Base-by-base conservation (phyloP, 1,140 invertebrate species). In the Drosophila subpulchrella region DNA sequence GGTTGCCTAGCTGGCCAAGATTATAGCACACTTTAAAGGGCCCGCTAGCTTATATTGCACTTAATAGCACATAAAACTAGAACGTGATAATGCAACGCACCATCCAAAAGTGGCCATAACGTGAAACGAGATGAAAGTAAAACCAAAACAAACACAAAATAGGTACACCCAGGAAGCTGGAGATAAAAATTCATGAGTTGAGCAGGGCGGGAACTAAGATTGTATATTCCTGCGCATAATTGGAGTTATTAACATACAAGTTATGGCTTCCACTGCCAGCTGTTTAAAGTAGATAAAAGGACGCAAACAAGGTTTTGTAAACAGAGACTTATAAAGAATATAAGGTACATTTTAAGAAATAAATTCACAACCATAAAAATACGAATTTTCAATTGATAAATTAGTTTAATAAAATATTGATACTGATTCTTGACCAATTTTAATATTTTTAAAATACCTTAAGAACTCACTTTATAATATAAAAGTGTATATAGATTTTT, bases 31-130 rank as follows among this genome's bases (percentile, higher is more conserved):
- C 75, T 86, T 88, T 86, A 79, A 83, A 81, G 79, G 79, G 66
- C 75, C 34, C 75, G 71, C 86, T 70, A 86, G 75, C 83, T 88
- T 79, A 86, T 88, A 74, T 76, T 73, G 83, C 83, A 86, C 83
- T 86, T 86, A 86, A 86, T 86, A 86, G 83, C 83, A 86, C 75
- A 86, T 86, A 88, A 86, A 86, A 88, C 75, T 76, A 73, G 55
- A 55, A 88, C 83, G 83, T 86, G 83, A 86, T 86, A 86, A 86
- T 86, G 83, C 83, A 86, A 83, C 80, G 75, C 75, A 88, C 79
- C 83, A 70, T 15, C 60, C 75, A 50, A 82, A 76, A 76, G 83
- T 88, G 75, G 59, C 63, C 75, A 76, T 79, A 79, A 77, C 42
- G 39, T 13, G 36, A 44, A 44, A 10, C 58, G 17, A 34, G 44